These are phyloP conservation scores for Jordanella pulchra DNA, from an alignment of 2,797 vertebrate genomes.

Conservation along the genomic window DNA sequence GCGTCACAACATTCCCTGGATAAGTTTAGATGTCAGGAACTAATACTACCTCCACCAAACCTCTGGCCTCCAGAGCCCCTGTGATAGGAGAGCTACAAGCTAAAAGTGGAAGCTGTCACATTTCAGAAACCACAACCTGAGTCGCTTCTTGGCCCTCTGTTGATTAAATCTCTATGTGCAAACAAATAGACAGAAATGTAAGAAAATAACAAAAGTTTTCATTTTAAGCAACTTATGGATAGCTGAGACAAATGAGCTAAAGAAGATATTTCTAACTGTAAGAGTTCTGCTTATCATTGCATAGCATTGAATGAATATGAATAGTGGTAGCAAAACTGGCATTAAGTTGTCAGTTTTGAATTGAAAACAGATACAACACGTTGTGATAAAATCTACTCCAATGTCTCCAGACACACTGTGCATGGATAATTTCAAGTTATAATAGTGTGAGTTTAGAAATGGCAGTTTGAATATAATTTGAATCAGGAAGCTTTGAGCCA, in stretches of 20 bases:
- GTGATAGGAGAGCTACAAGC: slow-evolving; percentile 29
- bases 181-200: slow-evolving; percentile 44
- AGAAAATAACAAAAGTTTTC: not conserved
- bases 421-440: too few species aligned
- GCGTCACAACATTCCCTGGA: slow-evolving; percentile 24
- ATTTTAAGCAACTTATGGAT: not conserved
- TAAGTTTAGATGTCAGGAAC: slow-evolving; percentile 36
- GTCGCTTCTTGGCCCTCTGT: slow-evolving; percentile 31
- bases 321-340: not conserved
- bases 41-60: slow-evolving; percentile 26
- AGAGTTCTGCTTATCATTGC: not conserved
- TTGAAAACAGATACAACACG: not conserved
- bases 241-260: not conserved
- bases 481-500: too few species aligned
- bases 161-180: slow-evolving; percentile 37
- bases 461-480: too few species aligned
- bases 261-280: not conserved
- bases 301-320: not conserved
- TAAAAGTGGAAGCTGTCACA: slow-evolving; percentile 25
- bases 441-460: too few species aligned
- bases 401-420: too few species aligned
- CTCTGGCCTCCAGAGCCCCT: slow-evolving; percentile 36
- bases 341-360: not conserved
- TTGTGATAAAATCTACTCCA: not conserved
- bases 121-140: slow-evolving; percentile 28